Base-by-base conservation (phyloP, 2,888 invertebrate genomes). In the Drosophila anomelani region DNA sequence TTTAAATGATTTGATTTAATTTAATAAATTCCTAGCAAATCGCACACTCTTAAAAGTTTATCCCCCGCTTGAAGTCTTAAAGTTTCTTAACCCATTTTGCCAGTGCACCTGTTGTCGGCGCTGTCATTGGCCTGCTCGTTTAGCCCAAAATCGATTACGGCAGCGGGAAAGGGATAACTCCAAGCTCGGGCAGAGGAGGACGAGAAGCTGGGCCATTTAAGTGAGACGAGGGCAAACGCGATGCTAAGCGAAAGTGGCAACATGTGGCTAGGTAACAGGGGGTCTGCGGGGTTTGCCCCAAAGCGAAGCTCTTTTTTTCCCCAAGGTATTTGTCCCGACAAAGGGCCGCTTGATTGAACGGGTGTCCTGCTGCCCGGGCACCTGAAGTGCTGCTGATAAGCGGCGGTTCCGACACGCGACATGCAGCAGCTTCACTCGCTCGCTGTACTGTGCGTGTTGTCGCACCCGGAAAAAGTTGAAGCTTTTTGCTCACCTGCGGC, bases 141-240 rank as follows among this genome's bases (percentile, higher is more conserved):
- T 67, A 56, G 66, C 79, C 75, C 46, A 79, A 88, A 84, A 84
- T 84, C 83, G 83, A 84, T 84, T 85, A 58, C 57, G 73, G 51
- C 36, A 26, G 58, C 57, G 56, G 64, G 60, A 56, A 68, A 67
- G 41, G 43, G 55, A 73, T 69, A 71, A 47, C 66, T 57, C 26
- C 41, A 29, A 39, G 34, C 15, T 44, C 20, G 38, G 47, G 29
- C n/a, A 3, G 8, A 15, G 29, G 9, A 46, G 46, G 34, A 20
- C 10, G 5, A 15, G 1, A 26, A 47, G 8, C 23, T 49, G 53
- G 43, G 38, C 56, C 69, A 58, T 75, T 75, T 60, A 75, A 68
- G 56, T 43, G 54, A 41, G 61, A 59, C 56, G 49, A 57, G 38
- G 38, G 39, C 47, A 17, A 56, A 23, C 13, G 54, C 56, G 43